Percentiles rank a stretch among this genome's conserved stretches.
Evolutionary conservation across 2,888 invertebrate species (phyloP).

Genomic region (Orchesellides sinensis): DNA sequence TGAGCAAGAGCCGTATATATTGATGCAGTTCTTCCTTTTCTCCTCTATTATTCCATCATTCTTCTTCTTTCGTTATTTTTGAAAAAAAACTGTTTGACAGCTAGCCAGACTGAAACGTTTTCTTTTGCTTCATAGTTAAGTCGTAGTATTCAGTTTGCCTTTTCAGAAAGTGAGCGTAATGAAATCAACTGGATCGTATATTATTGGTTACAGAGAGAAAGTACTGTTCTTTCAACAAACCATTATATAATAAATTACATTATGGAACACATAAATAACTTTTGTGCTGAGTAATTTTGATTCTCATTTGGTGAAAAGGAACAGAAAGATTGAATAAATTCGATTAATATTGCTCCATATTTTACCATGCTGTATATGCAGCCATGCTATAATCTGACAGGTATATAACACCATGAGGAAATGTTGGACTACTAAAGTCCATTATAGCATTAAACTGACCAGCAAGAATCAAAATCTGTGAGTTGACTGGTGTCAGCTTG

Average conservation of each 20-base stretch:
- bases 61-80: constrained; percentile 8
- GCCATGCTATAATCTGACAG: too few species aligned
- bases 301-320: constrained; percentile 1
- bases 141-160: background rate
- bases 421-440: too few species aligned
- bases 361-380: too few species aligned
- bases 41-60: constrained; percentile 42
- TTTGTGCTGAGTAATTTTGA: constrained; percentile 1
- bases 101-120: constrained; percentile 35
- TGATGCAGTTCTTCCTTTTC: constrained; percentile 27
- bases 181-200: constrained; percentile 20
- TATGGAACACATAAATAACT: constrained; percentile 30
- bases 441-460: too few species aligned
- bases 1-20: constrained; percentile 19
- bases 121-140: background rate
- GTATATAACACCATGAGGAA: too few species aligned
- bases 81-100: constrained; percentile 27
- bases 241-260: constrained; percentile 47
- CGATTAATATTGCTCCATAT: too few species aligned
- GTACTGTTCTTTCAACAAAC: constrained; percentile 27
- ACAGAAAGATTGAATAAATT: too few species aligned
- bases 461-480: too few species aligned
- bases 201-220: constrained; percentile 1
- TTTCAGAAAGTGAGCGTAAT: constrained; percentile 20
- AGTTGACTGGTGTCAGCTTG: too few species aligned